Evolutionary conservation across 1,140 invertebrate genomes (phyloP), one percentile per base, ranked within the genome.

Genomic region (Pissodes strobi): DNA sequence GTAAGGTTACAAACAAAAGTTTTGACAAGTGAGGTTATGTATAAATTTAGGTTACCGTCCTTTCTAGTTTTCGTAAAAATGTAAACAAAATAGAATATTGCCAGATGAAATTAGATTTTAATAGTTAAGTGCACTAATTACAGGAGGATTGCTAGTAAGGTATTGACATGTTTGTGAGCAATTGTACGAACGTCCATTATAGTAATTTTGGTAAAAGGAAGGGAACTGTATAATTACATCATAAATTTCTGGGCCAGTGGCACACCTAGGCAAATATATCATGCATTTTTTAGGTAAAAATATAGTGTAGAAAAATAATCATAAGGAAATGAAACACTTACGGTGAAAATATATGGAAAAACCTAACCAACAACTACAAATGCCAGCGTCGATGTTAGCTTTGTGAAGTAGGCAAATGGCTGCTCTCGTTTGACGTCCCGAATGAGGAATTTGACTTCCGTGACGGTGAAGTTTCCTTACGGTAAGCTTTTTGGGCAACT

Each of bases 11-110:
- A 57, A 34, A 30, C 46, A 55, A 55, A 52, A 71, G 65, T 74
- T 74, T 77, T 79, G 78, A 79, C 78, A 76, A 72, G 72, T 75
- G 74, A 79, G 78, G 79, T 79, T 80, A 80, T 76, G 75, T 58
- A 61, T 38, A 71, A 74, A 70, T 75, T 80, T 75, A 77, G 77
- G 78, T 79, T 80, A 78, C 45, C 41, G 69, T 67, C 70, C 66
- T 62, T 70, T 55, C 72, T 70, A 64, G 58, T 57, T 56, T 71
- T 73, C 72, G 46, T 52, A 70, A 74, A 77, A 73, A 72, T 59
- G 74, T 77, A 77, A 78, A 78, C 77, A 77, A 76, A 67, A 76
- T 76, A 73, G 70, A 72, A 58, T 18, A 13, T 59, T 23, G n/a
- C 9, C 34, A 13, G 5, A 23, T 46, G 39, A 39, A 39, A 64